phyloP scores from a whole-genome alignment of 1,140 invertebrate genomes.

The Scaptomyza pallida region DNA sequence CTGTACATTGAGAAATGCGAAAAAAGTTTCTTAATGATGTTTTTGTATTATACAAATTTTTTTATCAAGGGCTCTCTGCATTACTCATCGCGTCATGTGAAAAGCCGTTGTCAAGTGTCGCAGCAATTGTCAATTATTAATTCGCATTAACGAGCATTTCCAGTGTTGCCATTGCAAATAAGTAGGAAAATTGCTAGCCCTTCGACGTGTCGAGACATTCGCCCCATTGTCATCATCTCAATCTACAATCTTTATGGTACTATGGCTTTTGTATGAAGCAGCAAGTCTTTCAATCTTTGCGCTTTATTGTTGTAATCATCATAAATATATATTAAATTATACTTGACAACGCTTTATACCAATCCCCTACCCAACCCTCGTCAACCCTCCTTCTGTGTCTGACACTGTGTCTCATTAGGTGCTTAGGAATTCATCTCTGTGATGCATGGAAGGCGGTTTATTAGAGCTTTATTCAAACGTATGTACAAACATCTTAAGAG shows the following conservation, averaged over 20 bases:
- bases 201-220: constrained; percentile 7
- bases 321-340: constrained; percentile 77
- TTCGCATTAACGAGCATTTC: constrained; percentile 67
- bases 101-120: constrained; percentile 51
- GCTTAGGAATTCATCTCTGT: constrained; percentile 11
- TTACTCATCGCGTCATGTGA: constrained; percentile 34
- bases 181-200: not conserved
- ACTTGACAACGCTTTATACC: constrained; percentile 51
- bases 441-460: not conserved
- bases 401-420: constrained; percentile 25
- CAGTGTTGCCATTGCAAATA: constrained; percentile 62
- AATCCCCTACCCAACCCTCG: too few relatives aligned
- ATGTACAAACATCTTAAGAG: not conserved
- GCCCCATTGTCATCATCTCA: not conserved
- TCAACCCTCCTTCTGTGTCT: not conserved
- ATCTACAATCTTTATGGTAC: not conserved
- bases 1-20: constrained; percentile 20
- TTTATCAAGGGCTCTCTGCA: constrained; percentile 38
- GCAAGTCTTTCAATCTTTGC: constrained; percentile 40
- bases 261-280: not conserved
- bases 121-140: constrained; percentile 61
- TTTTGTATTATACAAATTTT: constrained; percentile 13
- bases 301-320: constrained; percentile 58
- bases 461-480: not conserved
- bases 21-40: constrained; percentile 40